A percentile compares a stretch with the other conserved stretches of the same genome.
phyloP scores from a whole-genome alignment of 2,888 invertebrate species.

The Cephonodes hylas region DNA sequence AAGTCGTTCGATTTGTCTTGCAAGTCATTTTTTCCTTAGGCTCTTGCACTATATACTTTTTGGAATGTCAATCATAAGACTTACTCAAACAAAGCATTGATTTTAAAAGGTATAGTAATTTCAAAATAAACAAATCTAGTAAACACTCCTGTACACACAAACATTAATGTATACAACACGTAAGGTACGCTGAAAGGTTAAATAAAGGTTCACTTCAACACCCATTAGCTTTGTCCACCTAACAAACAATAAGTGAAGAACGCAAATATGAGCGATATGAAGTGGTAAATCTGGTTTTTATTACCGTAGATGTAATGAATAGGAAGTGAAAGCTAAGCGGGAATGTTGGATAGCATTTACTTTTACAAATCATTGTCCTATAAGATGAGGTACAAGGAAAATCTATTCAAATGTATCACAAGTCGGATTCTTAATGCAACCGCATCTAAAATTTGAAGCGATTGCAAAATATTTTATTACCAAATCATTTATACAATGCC shows the following conservation, averaged over 20 bases:
- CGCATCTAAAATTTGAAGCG: no score
- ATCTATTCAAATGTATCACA: background rate
- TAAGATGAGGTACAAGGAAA: background rate
- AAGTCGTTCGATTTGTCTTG: no score
- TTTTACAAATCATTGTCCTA: background rate
- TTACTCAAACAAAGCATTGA: no score
- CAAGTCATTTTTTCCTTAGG: no score
- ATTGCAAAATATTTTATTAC: no score
- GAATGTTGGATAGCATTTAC: background rate
- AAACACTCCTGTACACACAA: background rate
- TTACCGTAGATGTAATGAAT: background rate
- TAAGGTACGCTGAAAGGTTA: background rate
- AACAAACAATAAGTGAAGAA: background rate
- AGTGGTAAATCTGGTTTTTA: background rate
- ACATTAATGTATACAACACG: background rate
- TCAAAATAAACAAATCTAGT: no score
- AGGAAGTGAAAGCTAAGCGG: slow-evolving; percentile 4
- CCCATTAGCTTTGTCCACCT: background rate
- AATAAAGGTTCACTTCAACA: background rate
- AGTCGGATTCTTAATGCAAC: background rate
- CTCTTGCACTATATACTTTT: no score
- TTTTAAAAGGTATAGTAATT: background rate
- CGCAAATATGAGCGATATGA: background rate
- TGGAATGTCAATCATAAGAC: no score
- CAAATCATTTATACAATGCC: no score